A percentile compares a stretch with the other conserved stretches of the same genome.
These are phyloP conservation scores for Cherax quadricarinatus DNA, from an alignment of 1,140 invertebrate species.

Conservation along the genomic window DNA sequence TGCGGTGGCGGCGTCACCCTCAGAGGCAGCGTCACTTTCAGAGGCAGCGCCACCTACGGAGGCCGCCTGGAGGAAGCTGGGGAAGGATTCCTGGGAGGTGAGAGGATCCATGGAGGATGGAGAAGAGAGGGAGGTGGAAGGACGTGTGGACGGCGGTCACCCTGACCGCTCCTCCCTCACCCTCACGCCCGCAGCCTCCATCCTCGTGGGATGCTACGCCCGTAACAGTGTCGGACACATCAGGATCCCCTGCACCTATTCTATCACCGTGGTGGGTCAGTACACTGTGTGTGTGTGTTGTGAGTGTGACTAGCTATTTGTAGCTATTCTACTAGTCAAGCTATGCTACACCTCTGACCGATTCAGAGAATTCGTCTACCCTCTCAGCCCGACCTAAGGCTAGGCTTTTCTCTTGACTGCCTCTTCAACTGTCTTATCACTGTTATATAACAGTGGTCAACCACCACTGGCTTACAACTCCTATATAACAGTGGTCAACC, in stretches of 20 bases:
- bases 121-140: constrained; percentile 27
- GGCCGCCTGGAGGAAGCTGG: neutral
- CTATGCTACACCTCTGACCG: no score
- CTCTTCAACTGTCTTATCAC: no score
- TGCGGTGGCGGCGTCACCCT: neutral
- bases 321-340: no score
- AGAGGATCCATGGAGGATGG: neutral
- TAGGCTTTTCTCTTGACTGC: no score
- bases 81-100: neutral
- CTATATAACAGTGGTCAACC: no score
- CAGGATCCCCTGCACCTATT: constrained; percentile 60
- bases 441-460: no score
- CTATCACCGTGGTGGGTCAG: constrained; percentile 67
- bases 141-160: neutral
- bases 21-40: neutral
- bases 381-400: no score
- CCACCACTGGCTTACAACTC: no score
- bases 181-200: constrained; percentile 52
- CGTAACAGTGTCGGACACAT: constrained; percentile 60
- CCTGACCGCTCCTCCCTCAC: constrained; percentile 51
- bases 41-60: no score
- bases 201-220: constrained; percentile 62
- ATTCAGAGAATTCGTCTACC: no score
- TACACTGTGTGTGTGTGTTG: neutral
- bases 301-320: no score